Evolutionary conservation across 1,140 invertebrate species (phyloP).

Genomic region (Drosophila quadrilineata): DNA sequence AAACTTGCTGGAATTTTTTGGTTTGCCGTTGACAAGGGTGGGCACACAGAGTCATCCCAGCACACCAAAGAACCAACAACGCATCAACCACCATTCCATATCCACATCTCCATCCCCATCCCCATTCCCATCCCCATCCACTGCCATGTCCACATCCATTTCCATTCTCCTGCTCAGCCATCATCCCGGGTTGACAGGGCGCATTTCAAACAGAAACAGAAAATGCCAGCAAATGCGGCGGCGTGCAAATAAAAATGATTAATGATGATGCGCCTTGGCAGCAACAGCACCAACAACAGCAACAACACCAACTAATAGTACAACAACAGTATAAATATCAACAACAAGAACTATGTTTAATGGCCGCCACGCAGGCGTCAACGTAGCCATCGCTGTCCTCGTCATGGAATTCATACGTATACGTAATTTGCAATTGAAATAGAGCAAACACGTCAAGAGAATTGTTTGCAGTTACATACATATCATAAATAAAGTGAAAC

Average conservation of each 20-base stretch:
- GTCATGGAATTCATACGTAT: neutral
- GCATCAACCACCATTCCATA: neutral
- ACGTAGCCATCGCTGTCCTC: conserved; percentile 38
- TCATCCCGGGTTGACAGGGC: conserved; percentile 37
- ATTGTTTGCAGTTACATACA: too few relatives aligned
- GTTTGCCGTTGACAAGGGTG: conserved; percentile 64
- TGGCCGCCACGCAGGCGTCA: conserved; percentile 68
- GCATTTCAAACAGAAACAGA: conserved; percentile 61
- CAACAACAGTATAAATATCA: conserved; percentile 21
- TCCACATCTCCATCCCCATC: neutral
- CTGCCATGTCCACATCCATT: neutral
- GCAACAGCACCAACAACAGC: conserved; percentile 20
- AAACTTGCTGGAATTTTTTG: conserved; percentile 69
- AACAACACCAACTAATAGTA: conserved; percentile 20
- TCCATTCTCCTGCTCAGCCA: neutral
- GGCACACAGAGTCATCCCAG: conserved; percentile 18
- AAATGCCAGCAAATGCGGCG: conserved; percentile 75
- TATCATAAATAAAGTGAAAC: too few relatives aligned
- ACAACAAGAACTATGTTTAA: conserved; percentile 32
- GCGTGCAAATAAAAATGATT: conserved; percentile 81
- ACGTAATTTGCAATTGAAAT: neutral
- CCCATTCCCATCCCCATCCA: conserved; percentile 25
- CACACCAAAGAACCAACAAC: neutral
- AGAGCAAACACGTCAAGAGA: neutral
- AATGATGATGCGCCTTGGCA: conserved; percentile 79